phyloP scores from a whole-genome alignment of 1,140 invertebrate species.

The Scaptomyza montana region DNA sequence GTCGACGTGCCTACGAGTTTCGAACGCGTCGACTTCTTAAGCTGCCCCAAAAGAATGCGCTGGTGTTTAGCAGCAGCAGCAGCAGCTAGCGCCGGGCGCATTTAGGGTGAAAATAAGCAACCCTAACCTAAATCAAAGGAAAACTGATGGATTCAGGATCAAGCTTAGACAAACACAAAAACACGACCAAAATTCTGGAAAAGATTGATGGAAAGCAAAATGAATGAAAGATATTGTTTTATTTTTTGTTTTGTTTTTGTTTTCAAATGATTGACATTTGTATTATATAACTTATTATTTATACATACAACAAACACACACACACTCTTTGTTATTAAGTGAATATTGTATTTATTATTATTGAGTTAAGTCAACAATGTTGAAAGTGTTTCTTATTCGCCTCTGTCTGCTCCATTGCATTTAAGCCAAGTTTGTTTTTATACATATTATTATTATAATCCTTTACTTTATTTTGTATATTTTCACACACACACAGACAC shows the following conservation, averaged over 20 bases:
- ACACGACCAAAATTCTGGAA: slow-evolving; percentile 53
- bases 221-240: not conserved
- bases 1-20: slow-evolving; percentile 97
- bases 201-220: slow-evolving; percentile 2
- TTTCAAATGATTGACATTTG: slow-evolving; percentile 41
- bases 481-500: not conserved
- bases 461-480: slow-evolving; percentile 12
- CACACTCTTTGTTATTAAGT: slow-evolving; percentile 67
- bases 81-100: slow-evolving; percentile 41
- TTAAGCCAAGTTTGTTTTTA: slow-evolving; percentile 18
- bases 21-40: slow-evolving; percentile 91
- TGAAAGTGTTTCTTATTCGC: slow-evolving; percentile 29
- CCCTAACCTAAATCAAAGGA: not conserved
- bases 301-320: slow-evolving; percentile 25
- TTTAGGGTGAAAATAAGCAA: not conserved
- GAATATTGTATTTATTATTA: slow-evolving; percentile 64
- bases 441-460: not conserved
- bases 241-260: not conserved
- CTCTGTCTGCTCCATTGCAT: slow-evolving; percentile 10
- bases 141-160: slow-evolving; percentile 21
- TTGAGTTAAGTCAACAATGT: slow-evolving; percentile 66
- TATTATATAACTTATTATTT: slow-evolving; percentile 70
- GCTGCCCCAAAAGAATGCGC: slow-evolving; percentile 85
- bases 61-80: slow-evolving; percentile 11
- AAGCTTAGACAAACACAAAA: not conserved